These are phyloP conservation scores for Oryctes rhinoceros DNA, from an alignment of 1,140 invertebrate genomes.

Conservation along the genomic window DNA sequence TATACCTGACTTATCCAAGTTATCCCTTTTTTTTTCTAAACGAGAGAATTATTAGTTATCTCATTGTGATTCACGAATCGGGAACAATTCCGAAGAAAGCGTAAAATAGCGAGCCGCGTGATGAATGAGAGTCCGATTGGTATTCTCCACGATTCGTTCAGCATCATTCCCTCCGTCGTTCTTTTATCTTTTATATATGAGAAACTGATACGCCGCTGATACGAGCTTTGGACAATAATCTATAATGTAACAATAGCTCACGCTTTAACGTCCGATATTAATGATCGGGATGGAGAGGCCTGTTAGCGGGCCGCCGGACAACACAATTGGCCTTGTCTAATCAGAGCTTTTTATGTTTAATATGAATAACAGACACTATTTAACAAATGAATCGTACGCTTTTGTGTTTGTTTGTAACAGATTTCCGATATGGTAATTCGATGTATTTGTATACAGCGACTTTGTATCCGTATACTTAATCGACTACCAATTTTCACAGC, in stretches of 20 bases:
- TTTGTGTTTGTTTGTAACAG: constrained; percentile 33
- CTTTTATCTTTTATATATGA: constrained; percentile 21
- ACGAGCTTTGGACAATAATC: constrained; percentile 28
- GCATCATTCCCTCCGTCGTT: constrained; percentile 11
- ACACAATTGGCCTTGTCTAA: constrained; percentile 37
- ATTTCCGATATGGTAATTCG: constrained; percentile 28
- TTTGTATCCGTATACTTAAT: constrained; percentile 19
- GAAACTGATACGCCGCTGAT: constrained; percentile 24
- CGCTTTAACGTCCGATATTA: constrained; percentile 45
- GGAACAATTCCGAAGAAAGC: constrained; percentile 43
- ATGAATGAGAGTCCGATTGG: constrained; percentile 43
- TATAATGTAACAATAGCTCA: constrained; percentile 45
- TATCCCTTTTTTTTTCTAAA: neutral
- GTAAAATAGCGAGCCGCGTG: constrained; percentile 45
- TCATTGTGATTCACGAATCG: constrained; percentile 37
- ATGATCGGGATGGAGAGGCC: constrained; percentile 38
- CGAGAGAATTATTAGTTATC: constrained; percentile 27
- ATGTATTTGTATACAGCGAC: constrained; percentile 11
- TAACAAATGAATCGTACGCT: constrained; percentile 38
- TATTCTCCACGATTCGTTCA: constrained; percentile 45
- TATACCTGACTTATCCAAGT: neutral
- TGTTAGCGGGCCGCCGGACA: constrained; percentile 42
- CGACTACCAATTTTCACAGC: neutral
- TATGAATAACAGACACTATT: constrained; percentile 27
- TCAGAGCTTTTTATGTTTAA: constrained; percentile 36